phyloP scores from a whole-genome alignment of 2,888 invertebrate species.

The Exephanes ischioxanthus region DNA sequence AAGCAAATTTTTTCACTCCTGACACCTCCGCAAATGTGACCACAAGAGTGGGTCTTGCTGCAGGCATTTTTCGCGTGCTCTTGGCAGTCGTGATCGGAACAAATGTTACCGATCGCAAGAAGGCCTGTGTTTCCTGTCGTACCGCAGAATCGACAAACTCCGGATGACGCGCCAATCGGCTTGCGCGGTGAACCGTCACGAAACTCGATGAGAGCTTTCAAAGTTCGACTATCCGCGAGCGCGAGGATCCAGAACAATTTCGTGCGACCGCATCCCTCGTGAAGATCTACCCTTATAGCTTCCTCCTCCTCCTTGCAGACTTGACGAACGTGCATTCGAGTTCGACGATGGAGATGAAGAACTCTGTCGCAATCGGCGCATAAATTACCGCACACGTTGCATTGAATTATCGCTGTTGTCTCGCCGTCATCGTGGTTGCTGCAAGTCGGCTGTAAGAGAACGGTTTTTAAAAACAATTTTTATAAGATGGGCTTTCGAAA shows the following conservation, averaged over 20 bases:
- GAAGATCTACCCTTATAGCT: conserved; percentile 98
- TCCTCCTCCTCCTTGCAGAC: conserved; percentile 98
- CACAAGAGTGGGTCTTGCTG: conserved; percentile 92
- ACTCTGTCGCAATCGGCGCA: conserved; percentile 99
- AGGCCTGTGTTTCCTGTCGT: conserved; percentile 92
- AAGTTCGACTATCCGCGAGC: conserved; percentile 95
- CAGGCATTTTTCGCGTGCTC: conserved; percentile 94
- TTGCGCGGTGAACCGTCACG: conserved; percentile 90
- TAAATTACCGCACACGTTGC: conserved; percentile 95
- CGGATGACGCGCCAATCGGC: conserved; percentile 85
- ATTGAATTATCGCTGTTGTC: conserved; percentile 96
- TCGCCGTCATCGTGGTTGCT: conserved; percentile 98
- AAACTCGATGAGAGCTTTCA: conserved; percentile 96
- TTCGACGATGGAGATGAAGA: conserved; percentile 95
- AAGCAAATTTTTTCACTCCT: conserved; percentile 93
- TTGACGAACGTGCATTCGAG: conserved; percentile 94
- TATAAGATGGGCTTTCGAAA: neutral
- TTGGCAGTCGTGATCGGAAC: conserved; percentile 96
- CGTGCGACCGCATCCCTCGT: conserved; percentile 97
- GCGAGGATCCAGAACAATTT: conserved; percentile 98
- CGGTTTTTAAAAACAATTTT: neutral
- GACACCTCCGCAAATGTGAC: conserved; percentile 98
- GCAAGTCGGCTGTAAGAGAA: conserved; percentile 91
- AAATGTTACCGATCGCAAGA: conserved; percentile 96
- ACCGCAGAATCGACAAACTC: conserved; percentile 96